Evolutionary conservation across 53 echinoderm and acorn worm genomes (phyloP).

Genomic region (Zoroaster sp.): DNA sequence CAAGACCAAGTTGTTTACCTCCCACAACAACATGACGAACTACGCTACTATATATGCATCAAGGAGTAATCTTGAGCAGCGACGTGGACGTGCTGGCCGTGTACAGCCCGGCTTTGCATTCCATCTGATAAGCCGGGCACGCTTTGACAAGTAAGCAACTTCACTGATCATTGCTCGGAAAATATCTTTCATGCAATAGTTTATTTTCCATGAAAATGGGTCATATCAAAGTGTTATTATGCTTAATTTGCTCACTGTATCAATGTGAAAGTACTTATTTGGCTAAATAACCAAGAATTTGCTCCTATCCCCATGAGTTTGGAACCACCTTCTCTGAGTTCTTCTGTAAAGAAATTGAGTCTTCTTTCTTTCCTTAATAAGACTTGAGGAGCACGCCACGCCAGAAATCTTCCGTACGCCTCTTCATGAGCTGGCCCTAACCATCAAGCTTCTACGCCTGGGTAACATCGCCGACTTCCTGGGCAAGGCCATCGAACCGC

Average conservation of each 20-base stretch:
- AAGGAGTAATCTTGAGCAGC: constrained; percentile 94
- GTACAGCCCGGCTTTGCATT: constrained; percentile 93
- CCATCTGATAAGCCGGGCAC: constrained; percentile 86
- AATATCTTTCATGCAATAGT: too few relatives aligned
- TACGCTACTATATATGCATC: constrained; percentile 98
- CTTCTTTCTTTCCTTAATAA: not conserved
- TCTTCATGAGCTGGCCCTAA: constrained; percentile 91
- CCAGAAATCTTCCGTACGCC: constrained; percentile 99
- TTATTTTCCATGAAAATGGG: too few relatives aligned
- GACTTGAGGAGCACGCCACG: constrained; percentile 86
- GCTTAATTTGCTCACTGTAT: too few relatives aligned
- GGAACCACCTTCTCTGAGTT: too few relatives aligned
- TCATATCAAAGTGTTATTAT: too few relatives aligned
- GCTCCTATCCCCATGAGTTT: too few relatives aligned
- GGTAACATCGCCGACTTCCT: constrained; percentile 91
- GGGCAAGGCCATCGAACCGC: constrained; percentile 95
- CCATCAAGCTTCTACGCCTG: constrained; percentile 93
- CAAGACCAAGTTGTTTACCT: constrained; percentile 93
- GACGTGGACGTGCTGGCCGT: constrained; percentile 91
- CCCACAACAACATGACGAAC: constrained; percentile 99
- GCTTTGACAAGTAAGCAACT: constrained; percentile 93
- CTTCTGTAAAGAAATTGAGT: not conserved
- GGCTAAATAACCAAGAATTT: too few relatives aligned
- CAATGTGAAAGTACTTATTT: too few relatives aligned
- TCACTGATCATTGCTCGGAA: too few relatives aligned